These are phyloP conservation scores for Drosophila tanythrix DNA, from an alignment of 2,888 invertebrate species.

Conservation along the genomic window DNA sequence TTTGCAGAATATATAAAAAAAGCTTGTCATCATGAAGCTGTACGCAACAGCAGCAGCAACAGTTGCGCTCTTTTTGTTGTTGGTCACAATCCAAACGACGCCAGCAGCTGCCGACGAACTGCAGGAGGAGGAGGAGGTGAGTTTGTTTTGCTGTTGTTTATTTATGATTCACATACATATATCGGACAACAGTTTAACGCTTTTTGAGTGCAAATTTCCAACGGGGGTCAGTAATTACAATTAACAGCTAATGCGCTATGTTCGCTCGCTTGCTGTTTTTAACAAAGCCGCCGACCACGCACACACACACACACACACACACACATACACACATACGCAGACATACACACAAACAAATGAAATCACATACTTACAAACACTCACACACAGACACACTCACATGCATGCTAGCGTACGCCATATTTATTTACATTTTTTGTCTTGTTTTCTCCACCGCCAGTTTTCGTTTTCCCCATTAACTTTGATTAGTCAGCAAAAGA, in stretches of 20 bases:
- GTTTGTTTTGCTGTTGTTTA: slow-evolving; percentile 47
- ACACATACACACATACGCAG: slow-evolving; percentile 25
- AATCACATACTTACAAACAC: slow-evolving; percentile 28
- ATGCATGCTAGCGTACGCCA: slow-evolving; percentile 58
- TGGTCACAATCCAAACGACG: slow-evolving; percentile 50
- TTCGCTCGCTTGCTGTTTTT: slow-evolving; percentile 54
- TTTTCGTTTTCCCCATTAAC: slow-evolving; percentile 36
- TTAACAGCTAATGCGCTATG: slow-evolving; percentile 42
- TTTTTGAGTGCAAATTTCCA: slow-evolving; percentile 46
- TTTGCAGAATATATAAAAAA: slow-evolving; percentile 20
- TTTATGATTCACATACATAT: slow-evolving; percentile 52
- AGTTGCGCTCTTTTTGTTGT: slow-evolving; percentile 70
- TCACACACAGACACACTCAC: slow-evolving; percentile 26
- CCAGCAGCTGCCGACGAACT: slow-evolving; percentile 55
- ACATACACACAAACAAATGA: slow-evolving; percentile 26
- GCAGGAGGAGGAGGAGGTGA: slow-evolving; percentile 50
- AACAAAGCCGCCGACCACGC: slow-evolving; percentile 45
- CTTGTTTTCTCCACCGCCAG: slow-evolving; percentile 30
- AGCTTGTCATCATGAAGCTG: slow-evolving; percentile 56
- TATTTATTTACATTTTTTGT: slow-evolving; percentile 61
- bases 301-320: slow-evolving; percentile 28
- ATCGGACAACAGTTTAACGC: slow-evolving; percentile 55
- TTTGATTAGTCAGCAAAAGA: slow-evolving; percentile 65
- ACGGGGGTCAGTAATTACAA: slow-evolving; percentile 17
- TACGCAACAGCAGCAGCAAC: slow-evolving; percentile 59